Base-by-base conservation (phyloP, 2,888 invertebrate genomes). In the Linnaemya tessellans region DNA sequence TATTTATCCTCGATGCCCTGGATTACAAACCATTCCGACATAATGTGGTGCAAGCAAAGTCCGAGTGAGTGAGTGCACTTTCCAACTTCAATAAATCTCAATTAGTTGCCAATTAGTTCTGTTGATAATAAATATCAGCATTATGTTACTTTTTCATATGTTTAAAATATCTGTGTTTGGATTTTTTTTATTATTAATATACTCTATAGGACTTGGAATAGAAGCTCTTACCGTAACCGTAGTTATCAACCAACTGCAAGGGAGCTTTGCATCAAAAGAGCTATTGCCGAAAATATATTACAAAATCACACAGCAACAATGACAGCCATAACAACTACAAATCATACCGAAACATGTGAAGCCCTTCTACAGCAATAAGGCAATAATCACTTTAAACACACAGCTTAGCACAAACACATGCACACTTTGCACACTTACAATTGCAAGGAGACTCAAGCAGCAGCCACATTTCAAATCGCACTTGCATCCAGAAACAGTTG, bases 341-440 rank as follows among this genome's bases (percentile, higher is more conserved):
- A 71, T 70, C 41, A 78, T 70, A 62, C 18, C 30, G 30, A 41
- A 49, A 49, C 35, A n/a, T 49, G 49, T 20, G 35, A 51, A 79
- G 62, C 43, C 51, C 51, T 64, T 70, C 54, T 64, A 56, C 43
- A 54, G 64, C 70, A 70, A 67, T 77, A 46, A 77, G 41, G 30
- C 68, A 70, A 62, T 68, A 68, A 68, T 67, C 58, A 58, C 35
- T 70, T 51, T 20, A 78, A 78, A 46, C 22, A 35, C 11, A 70
- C 22, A 41, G 60, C 58, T 68, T 18, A 49, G 60, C 30, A 68
- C 25, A 78, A 68, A 13, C 51, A 22, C 18, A 60, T 38, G 20
- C 18, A 56, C 20, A 30, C 10, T 46, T 43, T 11, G n/a, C n/a
- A n/a, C n/a, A 30, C 1, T 10, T 11, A 13, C 11, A 9, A 35